Percentiles rank a stretch among this genome's conserved stretches.
Conservation (phyloP, 2,888 invertebrate genomes). For the Acrobasis consociella region DNA sequence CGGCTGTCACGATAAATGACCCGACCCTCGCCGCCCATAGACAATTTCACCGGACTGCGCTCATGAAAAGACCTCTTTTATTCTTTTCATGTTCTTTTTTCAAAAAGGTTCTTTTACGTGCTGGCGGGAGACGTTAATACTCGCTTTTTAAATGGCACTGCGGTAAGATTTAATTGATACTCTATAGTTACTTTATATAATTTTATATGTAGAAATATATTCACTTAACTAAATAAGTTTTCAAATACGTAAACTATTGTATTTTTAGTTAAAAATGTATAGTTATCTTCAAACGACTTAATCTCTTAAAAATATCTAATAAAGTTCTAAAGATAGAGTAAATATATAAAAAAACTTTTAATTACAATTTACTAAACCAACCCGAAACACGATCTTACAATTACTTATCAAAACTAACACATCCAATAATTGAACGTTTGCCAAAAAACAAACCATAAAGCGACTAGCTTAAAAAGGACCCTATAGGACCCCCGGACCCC, state of each 20-base stretch:
- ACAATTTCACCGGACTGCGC: slow-evolving; percentile 67
- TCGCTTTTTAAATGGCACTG: slow-evolving; percentile 2
- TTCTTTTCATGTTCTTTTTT: slow-evolving; percentile 29
- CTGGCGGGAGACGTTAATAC: slow-evolving; percentile 23
- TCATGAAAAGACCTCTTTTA: slow-evolving; percentile 55
- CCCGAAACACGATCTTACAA: slow-evolving; percentile 11
- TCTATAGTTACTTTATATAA: not conserved
- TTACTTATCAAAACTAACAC: slow-evolving; percentile 18
- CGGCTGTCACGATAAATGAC: slow-evolving; percentile 76
- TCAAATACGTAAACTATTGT: too few species aligned
- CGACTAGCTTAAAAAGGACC: slow-evolving; percentile 24
- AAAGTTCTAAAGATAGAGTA: not conserved
- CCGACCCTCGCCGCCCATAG: slow-evolving; percentile 64
- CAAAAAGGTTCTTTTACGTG: slow-evolving; percentile 25
- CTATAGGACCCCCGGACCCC: slow-evolving; percentile 34
- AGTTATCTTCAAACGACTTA: too few species aligned
- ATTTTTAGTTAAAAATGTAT: too few species aligned
- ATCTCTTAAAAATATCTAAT: too few species aligned
- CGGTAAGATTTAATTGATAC: slow-evolving; percentile 13
- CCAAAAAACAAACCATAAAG: slow-evolving; percentile 20
- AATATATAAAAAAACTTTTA: not conserved
- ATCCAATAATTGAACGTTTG: slow-evolving; percentile 6
- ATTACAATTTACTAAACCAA: not conserved
- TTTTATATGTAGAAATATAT: too few species aligned
- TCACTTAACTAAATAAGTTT: too few species aligned